A percentile compares a stretch with the other conserved stretches of the same genome.
These are phyloP conservation scores for Rhinoderma darwinii DNA, from an alignment of 2,113 vertebrate genomes.

Conservation along the genomic window DNA sequence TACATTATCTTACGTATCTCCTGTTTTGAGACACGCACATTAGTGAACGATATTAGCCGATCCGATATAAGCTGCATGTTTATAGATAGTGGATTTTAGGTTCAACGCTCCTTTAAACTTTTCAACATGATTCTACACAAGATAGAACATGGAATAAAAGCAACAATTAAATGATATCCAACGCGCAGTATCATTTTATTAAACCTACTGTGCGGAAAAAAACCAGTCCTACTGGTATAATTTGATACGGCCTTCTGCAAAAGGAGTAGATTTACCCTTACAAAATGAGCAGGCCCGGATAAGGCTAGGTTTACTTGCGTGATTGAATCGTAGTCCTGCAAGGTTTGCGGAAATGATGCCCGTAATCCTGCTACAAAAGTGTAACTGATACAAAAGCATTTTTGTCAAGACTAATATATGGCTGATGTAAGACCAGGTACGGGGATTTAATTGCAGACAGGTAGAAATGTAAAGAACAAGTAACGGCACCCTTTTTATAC, in stretches of 20 bases:
- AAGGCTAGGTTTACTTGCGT: conserved; percentile 21
- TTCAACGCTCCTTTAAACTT: too few relatives aligned
- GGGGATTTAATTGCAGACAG: not conserved
- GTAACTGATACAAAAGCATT: conserved; percentile 27
- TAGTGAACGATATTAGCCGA: not conserved
- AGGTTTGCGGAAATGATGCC: conserved; percentile 39
- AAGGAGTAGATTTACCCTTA: not conserved
- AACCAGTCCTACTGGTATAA: not conserved
- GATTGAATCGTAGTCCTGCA: not conserved
- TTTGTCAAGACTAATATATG: not conserved
- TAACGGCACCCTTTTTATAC: not conserved
- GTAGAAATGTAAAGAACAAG: not conserved
- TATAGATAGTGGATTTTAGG: too few relatives aligned
- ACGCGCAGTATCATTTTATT: not conserved
- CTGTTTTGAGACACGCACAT: not conserved
- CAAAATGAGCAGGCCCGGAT: conserved; percentile 11
- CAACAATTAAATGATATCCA: not conserved
- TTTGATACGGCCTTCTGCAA: not conserved
- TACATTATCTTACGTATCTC: not conserved
- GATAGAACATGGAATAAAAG: not conserved
- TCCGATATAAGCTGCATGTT: too few relatives aligned
- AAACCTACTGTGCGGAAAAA: not conserved
- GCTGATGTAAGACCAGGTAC: not conserved
- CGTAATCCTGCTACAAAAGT: conserved; percentile 18
- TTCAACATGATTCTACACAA: too few relatives aligned